Evolutionary conservation across 1,140 invertebrate species (phyloP), one percentile per base, ranked within the genome.

Genomic region (Drosophila bocki): DNA sequence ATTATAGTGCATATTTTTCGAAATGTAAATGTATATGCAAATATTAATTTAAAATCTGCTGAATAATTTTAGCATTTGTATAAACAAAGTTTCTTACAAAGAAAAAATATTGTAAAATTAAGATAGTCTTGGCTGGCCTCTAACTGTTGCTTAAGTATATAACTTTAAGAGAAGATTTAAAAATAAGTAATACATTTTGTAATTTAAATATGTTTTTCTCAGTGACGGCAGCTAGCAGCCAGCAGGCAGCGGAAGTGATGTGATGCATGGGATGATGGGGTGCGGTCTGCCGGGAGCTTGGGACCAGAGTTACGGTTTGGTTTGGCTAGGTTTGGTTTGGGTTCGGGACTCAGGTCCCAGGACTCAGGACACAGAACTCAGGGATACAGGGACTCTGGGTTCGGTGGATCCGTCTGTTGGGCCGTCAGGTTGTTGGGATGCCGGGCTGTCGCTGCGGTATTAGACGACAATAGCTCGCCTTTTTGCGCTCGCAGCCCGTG

Each of bases 381-480:
- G 45, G 65, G 48, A 50, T 50, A 33, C 50, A 33, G 51, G 15
- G 51, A 37, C 57, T 62, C 17, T 29, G 56, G 54, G 41, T 22
- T 58, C 42, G 41, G 56, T 8, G 50, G 47, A 45, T 47, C 42
- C 63, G 58, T 45, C 63, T 67, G 67, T 9, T 67, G 62, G 47
- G 62, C 61, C 47, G 53, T 39, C 67, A 72, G 69, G 68, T 60
- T 58, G 69, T 15, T 39, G 54, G 69, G 67, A 71, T 72, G 69
- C 65, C 68, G 61, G 44, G 64, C 60, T 76, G 59, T 74, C 51
- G 78, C 82, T 91, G 83, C 78, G 83, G 88, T 91, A 91, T 91
- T 82, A 87, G 88, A 91, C 83, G 88, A 91, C 86, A 91, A 91
- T 91, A 84, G 83, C 83, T 74, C 63, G 85, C 75, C 85, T 82